A percentile compares a stretch with the other conserved stretches of the same genome.
Evolutionary conservation across 2,888 invertebrate species (phyloP).

Genomic region (Bugulina stolonifera): DNA sequence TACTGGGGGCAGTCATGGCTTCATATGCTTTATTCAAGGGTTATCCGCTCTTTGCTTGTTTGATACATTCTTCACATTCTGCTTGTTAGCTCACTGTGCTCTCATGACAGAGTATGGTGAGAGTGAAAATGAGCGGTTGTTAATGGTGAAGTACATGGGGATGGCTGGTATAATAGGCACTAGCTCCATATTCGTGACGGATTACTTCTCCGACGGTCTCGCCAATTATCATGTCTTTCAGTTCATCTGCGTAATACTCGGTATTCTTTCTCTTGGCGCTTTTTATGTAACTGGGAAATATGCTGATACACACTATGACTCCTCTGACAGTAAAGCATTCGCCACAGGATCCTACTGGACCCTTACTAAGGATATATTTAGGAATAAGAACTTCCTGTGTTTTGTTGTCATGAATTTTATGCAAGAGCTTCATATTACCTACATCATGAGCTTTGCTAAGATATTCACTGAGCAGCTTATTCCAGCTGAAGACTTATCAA

Average conservation of each 20-base stretch:
- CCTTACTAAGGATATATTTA: conserved; percentile 38
- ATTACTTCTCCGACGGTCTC: conserved; percentile 43
- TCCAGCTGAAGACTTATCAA: conserved; percentile 33
- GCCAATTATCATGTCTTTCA: conserved; percentile 47
- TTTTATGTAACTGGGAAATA: conserved; percentile 41
- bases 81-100: conserved; percentile 50
- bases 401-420: conserved; percentile 45
- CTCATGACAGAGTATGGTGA: conserved; percentile 50
- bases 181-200: conserved; percentile 37
- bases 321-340: neutral
- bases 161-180: conserved; percentile 38
- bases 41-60: conserved; percentile 52
- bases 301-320: conserved; percentile 40
- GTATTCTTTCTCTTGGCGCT: conserved; percentile 37
- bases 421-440: conserved; percentile 39
- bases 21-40: conserved; percentile 53
- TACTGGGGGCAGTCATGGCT: conserved; percentile 33
- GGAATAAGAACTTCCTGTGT: conserved; percentile 38
- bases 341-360: conserved; percentile 32
- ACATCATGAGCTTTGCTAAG: conserved; percentile 37
- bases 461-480: conserved; percentile 42
- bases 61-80: conserved; percentile 54
- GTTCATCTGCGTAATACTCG: conserved; percentile 38
- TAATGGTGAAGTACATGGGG: conserved; percentile 46
- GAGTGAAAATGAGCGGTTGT: conserved; percentile 42